phyloP scores from a whole-genome alignment of 2,797 vertebrate species.

The Sebastes trivittatus region DNA sequence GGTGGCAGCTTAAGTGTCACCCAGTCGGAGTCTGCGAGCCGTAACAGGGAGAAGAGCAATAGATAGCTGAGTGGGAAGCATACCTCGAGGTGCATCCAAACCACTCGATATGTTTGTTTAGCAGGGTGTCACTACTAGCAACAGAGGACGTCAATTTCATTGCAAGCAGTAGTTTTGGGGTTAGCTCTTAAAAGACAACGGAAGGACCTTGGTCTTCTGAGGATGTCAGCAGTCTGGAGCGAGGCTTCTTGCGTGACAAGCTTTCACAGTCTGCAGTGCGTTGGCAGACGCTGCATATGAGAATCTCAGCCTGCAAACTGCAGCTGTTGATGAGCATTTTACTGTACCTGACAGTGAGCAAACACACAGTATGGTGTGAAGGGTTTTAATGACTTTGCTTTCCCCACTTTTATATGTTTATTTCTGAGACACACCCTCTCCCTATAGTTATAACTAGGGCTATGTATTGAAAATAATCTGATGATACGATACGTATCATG shows the following conservation, averaged over 20 bases:
- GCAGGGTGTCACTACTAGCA: constrained; percentile 69
- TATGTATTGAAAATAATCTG: too few species aligned
- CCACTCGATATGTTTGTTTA: constrained; percentile 79
- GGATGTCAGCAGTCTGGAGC: constrained; percentile 41
- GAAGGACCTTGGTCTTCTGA: constrained; percentile 31
- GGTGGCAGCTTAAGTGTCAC: constrained; percentile 56
- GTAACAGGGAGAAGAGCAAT: constrained; percentile 64
- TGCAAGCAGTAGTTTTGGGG: constrained; percentile 41
- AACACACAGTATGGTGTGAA: neutral
- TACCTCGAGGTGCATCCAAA: constrained; percentile 73
- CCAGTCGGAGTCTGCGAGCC: constrained; percentile 52
- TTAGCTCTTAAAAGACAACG: constrained; percentile 45
- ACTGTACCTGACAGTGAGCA: neutral
- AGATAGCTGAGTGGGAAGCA: constrained; percentile 67
- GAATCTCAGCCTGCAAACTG: neutral
- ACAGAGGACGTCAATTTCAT: constrained; percentile 58
- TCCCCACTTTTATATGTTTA: neutral
- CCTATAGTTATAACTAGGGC: neutral
- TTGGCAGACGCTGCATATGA: constrained; percentile 17
- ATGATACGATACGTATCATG: too few species aligned
- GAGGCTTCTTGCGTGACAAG: constrained; percentile 19
- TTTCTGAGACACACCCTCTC: neutral
- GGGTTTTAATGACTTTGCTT: neutral
- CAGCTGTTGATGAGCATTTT: constrained; percentile 37
- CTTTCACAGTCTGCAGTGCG: constrained; percentile 17